Base-by-base conservation (phyloP, 2,797 vertebrate genomes). In the Coregonus sp. region DNA sequence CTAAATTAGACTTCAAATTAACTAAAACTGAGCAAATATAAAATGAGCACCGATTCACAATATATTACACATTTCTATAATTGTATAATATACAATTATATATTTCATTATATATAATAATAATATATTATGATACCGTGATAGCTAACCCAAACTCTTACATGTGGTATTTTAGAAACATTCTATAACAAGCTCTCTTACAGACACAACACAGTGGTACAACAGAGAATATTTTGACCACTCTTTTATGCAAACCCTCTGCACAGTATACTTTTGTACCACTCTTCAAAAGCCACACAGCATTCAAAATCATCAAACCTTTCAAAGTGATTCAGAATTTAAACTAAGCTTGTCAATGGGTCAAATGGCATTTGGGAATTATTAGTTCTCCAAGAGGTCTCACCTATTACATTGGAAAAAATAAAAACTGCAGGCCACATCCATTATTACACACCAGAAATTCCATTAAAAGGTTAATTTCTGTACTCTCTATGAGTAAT, bases 1-100 rank as follows among this genome's bases (percentile, higher is more conserved):
- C 78, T 84, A 86, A 84, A 84, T 69, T 82, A 71, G 71, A 82
- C 86, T 80, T 86, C 77, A 91, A 89, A 88, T 86, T 82, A 77
- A 78, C 76, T 88, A 93, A 95, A 97, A 97, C 96, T 96, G 96
- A 95, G 97, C 96, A 97, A 96, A 97, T 99, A 99, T 97, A 99
- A 99, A 99, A 99, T 98, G 97, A 99, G 97, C 97, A 98, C 98
- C 97, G 96, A 98, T 99, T 95, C 92, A 94, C 92, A 93, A 93
- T 91, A 92, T 90, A 91, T 90, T 88, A 93, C 89, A 92, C 87
- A 83, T 90, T 85, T 37, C 66, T 85, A 78, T 76, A 85, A 78
- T 79, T 90, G 59, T 61, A 84, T 84, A 84, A 81, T 95, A 98
- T 99, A 98, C 96, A 96, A 96, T 95, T 97, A 98, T 98, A 97